Base-by-base conservation (phyloP, 2,113 vertebrate genomes). In the Promerops cafer region DNA sequence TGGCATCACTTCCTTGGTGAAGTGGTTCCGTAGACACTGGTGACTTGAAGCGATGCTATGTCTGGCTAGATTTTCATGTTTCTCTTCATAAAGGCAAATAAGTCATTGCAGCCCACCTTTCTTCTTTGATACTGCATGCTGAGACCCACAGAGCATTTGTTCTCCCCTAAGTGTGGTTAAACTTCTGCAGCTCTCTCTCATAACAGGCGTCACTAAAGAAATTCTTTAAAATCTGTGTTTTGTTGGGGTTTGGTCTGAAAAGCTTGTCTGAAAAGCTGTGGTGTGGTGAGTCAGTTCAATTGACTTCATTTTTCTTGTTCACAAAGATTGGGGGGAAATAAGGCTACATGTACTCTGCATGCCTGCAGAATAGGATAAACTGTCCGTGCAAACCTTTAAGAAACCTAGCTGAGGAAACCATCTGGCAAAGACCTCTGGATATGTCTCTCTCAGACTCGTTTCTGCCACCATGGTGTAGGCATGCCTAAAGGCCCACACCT, bases 321-420 rank as follows among this genome's bases (percentile, higher is more conserved):
- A 15, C 5, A 71, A 63, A 72, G 18, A 13, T 13, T 2, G 12
- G 12, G 7, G 30, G 5, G 5, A 45, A 56, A 7, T 82, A 70
- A 31, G 20, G 45, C 22, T 35, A 2, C 0, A 0, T 17, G 27
- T 50, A 4, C 17, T 68, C 47, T 59, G 10, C 42, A 20, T 22
- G 44, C 26, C n/a, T 81, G 45, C 47, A 42, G 60, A 70, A 26
- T 11, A 69, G 44, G 44, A 40, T 77, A 21, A 81, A 33, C n/a
- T 59, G 35, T 40, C 50, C 8, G 0, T 60, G 54, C 31, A 78
- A 49, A 39, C 18, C 12, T 78, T 26, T 18, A 59, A n/a, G 74
- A 70, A 90, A 66, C 20, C 35, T 24, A 19, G 11, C 50, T 63
- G 42, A 65, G 68, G 54, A 86, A 80, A 27, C 44, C 9, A 30